A percentile compares a stretch with the other conserved stretches of the same genome.
Evolutionary conservation across 1,140 invertebrate genomes (phyloP).

Genomic region (Drosophila elegans): DNA sequence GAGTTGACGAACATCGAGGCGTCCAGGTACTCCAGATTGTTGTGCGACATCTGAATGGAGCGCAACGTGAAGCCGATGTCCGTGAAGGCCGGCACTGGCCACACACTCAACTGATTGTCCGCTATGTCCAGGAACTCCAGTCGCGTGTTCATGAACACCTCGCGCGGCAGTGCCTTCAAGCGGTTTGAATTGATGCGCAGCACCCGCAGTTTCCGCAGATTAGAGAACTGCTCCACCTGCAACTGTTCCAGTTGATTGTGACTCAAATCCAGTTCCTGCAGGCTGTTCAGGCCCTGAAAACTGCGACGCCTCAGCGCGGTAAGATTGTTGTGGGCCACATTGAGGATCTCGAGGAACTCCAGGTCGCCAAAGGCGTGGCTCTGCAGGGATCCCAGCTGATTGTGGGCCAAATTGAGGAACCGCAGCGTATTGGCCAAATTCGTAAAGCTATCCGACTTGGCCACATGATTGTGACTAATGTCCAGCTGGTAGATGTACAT

Average conservation of each 20-base stretch:
- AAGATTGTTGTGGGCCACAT: conserved; percentile 91
- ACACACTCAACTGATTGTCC: conserved; percentile 91
- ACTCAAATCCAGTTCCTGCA: conserved; percentile 93
- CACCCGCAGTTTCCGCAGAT: conserved; percentile 90
- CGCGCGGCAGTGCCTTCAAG: conserved; percentile 90
- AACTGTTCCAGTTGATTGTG: conserved; percentile 91
- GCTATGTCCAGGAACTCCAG: conserved; percentile 93
- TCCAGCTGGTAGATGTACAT: conserved; percentile 89
- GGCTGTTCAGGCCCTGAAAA: conserved; percentile 89
- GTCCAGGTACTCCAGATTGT: conserved; percentile 94
- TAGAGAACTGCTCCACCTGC: conserved; percentile 93
- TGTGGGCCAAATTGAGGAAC: conserved; percentile 90
- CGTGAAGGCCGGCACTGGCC: conserved; percentile 89
- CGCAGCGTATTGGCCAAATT: conserved; percentile 87
- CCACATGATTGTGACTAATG: conserved; percentile 89
- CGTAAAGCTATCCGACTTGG: conserved; percentile 88
- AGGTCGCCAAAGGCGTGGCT: conserved; percentile 90
- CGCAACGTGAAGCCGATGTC: conserved; percentile 91
- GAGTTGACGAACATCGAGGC: conserved; percentile 94
- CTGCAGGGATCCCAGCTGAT: conserved; percentile 89
- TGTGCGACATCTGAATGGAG: conserved; percentile 91
- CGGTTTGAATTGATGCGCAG: conserved; percentile 92
- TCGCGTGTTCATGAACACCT: conserved; percentile 92
- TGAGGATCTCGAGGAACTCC: conserved; percentile 89
- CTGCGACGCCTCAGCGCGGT: conserved; percentile 90